A percentile compares a stretch with the other conserved stretches of the same genome.
Evolutionary conservation across 1,140 invertebrate species (phyloP).

Genomic region (Heliconius nattereri): DNA sequence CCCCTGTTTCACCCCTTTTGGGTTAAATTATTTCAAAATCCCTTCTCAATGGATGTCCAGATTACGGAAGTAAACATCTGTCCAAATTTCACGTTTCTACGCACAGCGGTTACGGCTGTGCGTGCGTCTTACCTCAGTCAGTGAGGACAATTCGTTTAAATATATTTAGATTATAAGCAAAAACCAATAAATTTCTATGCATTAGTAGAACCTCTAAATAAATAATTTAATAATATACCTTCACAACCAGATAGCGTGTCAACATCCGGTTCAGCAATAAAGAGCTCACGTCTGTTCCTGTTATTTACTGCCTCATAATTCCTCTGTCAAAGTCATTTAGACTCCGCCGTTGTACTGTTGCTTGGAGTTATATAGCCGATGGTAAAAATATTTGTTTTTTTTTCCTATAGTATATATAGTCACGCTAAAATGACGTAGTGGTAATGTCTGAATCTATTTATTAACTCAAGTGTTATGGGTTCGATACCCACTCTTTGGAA

Average conservation of each 20-base stretch:
- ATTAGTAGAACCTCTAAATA: neutral
- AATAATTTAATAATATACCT: neutral
- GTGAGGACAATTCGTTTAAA: too few relatives aligned
- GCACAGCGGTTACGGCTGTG: too few relatives aligned
- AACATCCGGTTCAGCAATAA: slow-evolving; percentile 51
- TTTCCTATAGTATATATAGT: neutral
- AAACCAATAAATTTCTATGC: neutral
- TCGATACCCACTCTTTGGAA: too few relatives aligned
- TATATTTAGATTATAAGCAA: neutral
- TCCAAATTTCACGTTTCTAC: too few relatives aligned
- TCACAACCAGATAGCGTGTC: slow-evolving; percentile 54
- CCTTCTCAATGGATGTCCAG: too few relatives aligned
- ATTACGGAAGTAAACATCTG: too few relatives aligned
- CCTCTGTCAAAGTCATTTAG: slow-evolving; percentile 47
- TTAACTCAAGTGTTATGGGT: too few relatives aligned
- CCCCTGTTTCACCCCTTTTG: too few relatives aligned
- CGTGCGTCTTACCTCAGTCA: too few relatives aligned
- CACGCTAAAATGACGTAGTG: neutral
- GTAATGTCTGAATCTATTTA: too few relatives aligned
- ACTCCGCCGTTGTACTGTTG: slow-evolving; percentile 25
- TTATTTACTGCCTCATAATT: slow-evolving; percentile 61
- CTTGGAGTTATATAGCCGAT: slow-evolving; percentile 37
- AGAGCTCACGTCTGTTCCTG: slow-evolving; percentile 50
- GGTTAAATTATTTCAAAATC: too few relatives aligned
- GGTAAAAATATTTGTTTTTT: slow-evolving; percentile 18